phyloP scores from a whole-genome alignment of 2,113 vertebrate species.

The Myrmecobius fasciatus region DNA sequence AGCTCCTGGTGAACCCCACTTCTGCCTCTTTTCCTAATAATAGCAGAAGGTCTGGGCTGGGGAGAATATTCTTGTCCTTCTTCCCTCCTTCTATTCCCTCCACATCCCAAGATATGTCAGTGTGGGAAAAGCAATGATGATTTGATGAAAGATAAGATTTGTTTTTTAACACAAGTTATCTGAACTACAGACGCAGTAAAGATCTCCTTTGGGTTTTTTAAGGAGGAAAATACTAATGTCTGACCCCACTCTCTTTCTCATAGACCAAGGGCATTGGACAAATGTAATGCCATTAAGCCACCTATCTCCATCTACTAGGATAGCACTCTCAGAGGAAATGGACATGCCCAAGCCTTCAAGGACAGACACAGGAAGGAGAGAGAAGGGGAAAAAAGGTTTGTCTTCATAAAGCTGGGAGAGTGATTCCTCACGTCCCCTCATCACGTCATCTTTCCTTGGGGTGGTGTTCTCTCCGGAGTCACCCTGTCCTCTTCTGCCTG shows the following conservation, averaged over 20 bases:
- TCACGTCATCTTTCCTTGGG: slow-evolving; percentile 62
- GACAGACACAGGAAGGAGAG: slow-evolving; percentile 38
- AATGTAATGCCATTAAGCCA: background rate
- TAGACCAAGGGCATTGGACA: background rate
- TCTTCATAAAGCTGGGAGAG: slow-evolving; percentile 57
- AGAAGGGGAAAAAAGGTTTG: background rate
- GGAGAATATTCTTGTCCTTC: background rate
- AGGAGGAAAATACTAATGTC: background rate
- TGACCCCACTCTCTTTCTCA: background rate
- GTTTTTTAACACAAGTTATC: background rate
- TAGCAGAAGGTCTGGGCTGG: background rate
- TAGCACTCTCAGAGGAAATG: background rate
- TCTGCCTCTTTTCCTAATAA: background rate
- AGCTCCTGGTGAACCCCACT: background rate
- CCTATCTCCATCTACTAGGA: fast-evolving
- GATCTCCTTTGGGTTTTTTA: background rate
- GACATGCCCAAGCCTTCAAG: background rate
- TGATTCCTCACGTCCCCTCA: slow-evolving; percentile 39
- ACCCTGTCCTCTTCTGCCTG: slow-evolving; percentile 58
- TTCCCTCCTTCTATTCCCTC: background rate
- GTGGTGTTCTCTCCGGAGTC: slow-evolving; percentile 25
- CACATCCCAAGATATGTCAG: background rate
- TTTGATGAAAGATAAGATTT: background rate
- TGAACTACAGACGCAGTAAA: background rate
- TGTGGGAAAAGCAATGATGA: background rate